phyloP scores from a whole-genome alignment of 2,113 vertebrate species.

The Hylia prasina region DNA sequence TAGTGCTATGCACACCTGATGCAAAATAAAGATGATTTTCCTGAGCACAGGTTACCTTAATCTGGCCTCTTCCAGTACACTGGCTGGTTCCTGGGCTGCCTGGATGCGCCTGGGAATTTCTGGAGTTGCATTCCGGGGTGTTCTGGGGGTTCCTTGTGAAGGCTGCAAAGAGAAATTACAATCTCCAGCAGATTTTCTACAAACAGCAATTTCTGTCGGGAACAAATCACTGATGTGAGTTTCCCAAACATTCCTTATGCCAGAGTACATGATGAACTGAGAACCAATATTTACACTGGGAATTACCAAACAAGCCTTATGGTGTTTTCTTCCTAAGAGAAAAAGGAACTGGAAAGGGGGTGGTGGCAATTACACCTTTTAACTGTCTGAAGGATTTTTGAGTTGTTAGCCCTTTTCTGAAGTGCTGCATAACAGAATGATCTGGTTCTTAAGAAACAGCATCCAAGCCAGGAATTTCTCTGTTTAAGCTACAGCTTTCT shows the following conservation, averaged over 20 bases:
- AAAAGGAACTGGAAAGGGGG: not conserved
- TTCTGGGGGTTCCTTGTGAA: constrained; percentile 66
- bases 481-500: not conserved
- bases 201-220: not conserved
- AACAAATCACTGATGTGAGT: not conserved
- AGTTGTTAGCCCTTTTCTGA: not conserved
- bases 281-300: not conserved
- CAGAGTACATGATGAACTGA: not conserved
- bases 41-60: constrained; percentile 71
- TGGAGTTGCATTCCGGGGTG: constrained; percentile 76
- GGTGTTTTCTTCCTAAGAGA: not conserved
- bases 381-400: not conserved
- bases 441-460: not conserved
- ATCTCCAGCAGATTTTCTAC: not conserved
- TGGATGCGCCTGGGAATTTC: constrained; percentile 81
- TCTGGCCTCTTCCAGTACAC: constrained; percentile 84
- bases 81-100: constrained; percentile 76
- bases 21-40: not conserved
- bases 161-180: constrained; percentile 47
- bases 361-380: not conserved
- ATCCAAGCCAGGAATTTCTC: not conserved
- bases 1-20: not conserved
- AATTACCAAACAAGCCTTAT: not conserved
- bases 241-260: not conserved
- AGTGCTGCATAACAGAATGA: not conserved